Evolutionary conservation across 2,797 vertebrate species (phyloP).

Genomic region (Eidolon dupreanum): DNA sequence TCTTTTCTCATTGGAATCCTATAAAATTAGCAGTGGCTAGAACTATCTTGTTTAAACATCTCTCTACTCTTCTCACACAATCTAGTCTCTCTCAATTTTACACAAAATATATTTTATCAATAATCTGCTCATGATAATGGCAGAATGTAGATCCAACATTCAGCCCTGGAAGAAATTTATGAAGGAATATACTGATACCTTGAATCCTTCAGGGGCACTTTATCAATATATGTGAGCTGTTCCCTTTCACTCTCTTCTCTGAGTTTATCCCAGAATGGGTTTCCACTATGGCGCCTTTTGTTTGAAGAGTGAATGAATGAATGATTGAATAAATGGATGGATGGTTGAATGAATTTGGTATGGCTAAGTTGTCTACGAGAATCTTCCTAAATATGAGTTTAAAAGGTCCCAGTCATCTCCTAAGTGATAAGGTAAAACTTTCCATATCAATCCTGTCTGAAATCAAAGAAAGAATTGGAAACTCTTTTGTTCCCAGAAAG

Average conservation of each 20-base stretch:
- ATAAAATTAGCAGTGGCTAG: slow-evolving; percentile 75
- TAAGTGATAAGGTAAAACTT: background rate
- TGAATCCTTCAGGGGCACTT: background rate
- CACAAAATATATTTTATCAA: background rate
- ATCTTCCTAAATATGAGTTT: background rate
- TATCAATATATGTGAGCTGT: background rate
- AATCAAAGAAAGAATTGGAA: background rate
- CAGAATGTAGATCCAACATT: background rate
- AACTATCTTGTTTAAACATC: slow-evolving; percentile 64
- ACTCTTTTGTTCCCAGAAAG: background rate
- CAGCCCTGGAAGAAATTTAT: background rate
- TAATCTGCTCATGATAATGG: background rate
- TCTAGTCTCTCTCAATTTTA: slow-evolving; percentile 17
- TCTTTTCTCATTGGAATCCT: slow-evolving; percentile 54
- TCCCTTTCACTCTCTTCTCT: background rate
- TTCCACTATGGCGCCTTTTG: background rate
- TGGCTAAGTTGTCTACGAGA: background rate
- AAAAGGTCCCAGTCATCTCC: background rate
- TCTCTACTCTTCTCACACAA: slow-evolving; percentile 48
- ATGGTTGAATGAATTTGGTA: background rate
- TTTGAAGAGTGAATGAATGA: background rate
- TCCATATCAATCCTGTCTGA: background rate
- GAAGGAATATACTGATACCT: background rate
- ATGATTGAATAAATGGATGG: background rate
- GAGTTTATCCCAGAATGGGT: background rate